These are phyloP conservation scores for Bubo scandiacus DNA, from an alignment of 2,113 vertebrate species.

Conservation along the genomic window DNA sequence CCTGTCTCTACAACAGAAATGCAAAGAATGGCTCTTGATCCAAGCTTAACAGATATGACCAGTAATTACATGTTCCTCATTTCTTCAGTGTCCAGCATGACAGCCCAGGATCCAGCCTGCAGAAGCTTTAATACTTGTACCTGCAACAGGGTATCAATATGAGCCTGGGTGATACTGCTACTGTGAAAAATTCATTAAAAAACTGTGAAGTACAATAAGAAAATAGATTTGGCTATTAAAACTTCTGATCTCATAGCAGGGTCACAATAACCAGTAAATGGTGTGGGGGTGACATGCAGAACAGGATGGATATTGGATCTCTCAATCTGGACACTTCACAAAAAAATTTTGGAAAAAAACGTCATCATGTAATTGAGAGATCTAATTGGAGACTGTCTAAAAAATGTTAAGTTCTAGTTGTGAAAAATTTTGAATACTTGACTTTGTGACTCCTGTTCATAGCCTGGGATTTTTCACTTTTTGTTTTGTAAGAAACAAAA, in stretches of 20 bases:
- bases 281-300: background rate
- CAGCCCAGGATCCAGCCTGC: background rate
- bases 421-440: background rate
- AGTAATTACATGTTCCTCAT: background rate
- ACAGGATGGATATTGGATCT: background rate
- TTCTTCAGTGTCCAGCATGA: background rate
- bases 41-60: background rate
- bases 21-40: background rate
- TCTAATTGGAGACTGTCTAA: background rate
- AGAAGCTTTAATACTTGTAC: background rate
- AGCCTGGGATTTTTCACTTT: background rate
- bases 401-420: background rate
- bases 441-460: background rate
- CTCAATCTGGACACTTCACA: background rate
- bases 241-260: background rate
- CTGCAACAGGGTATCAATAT: background rate
- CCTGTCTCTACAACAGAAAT: background rate
- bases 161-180: background rate
- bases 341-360: background rate
- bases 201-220: background rate
- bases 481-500: background rate
- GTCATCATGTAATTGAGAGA: background rate
- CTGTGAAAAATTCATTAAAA: background rate
- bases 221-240: background rate
- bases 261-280: background rate